These are phyloP conservation scores for Dryas iulia DNA, from an alignment of 1,140 invertebrate species.

Conservation along the genomic window DNA sequence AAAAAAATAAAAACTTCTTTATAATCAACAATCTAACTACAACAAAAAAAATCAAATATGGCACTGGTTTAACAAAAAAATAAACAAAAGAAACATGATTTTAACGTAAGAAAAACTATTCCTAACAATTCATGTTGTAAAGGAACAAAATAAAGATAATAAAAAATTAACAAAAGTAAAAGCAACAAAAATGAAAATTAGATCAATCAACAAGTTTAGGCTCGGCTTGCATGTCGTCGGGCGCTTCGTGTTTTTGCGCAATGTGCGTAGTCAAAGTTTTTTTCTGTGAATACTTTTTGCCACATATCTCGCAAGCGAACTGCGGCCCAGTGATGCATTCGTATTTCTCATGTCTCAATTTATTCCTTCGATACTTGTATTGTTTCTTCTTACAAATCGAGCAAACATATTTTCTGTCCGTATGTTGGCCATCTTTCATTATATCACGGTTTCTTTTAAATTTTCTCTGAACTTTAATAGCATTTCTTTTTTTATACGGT, in stretches of 20 bases:
- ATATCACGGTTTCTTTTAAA: slow-evolving; percentile 32
- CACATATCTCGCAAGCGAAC: slow-evolving; percentile 73
- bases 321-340: slow-evolving; percentile 76
- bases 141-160: slow-evolving; percentile 33
- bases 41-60: slow-evolving; percentile 18
- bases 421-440: slow-evolving; percentile 24
- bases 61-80: slow-evolving; percentile 11
- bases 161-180: slow-evolving; percentile 30
- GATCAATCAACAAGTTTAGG: slow-evolving; percentile 24
- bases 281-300: slow-evolving; percentile 68
- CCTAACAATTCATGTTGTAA: slow-evolving; percentile 65
- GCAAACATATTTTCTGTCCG: slow-evolving; percentile 51
- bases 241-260: slow-evolving; percentile 58
- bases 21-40: slow-evolving; percentile 13
- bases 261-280: slow-evolving; percentile 77
- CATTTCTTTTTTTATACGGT: slow-evolving; percentile 38
- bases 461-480: slow-evolving; percentile 34
- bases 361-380: slow-evolving; percentile 73
- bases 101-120: slow-evolving; percentile 23
- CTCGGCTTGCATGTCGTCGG: slow-evolving; percentile 8
- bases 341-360: slow-evolving; percentile 71
- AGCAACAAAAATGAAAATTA: slow-evolving; percentile 31
- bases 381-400: slow-evolving; percentile 68
- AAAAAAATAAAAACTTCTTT: slow-evolving; percentile 27
- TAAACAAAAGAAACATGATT: slow-evolving; percentile 28